A percentile compares a stretch with the other conserved stretches of the same genome.
Conservation (phyloP, 2,888 invertebrate species). For the Pinctada fucata region DNA sequence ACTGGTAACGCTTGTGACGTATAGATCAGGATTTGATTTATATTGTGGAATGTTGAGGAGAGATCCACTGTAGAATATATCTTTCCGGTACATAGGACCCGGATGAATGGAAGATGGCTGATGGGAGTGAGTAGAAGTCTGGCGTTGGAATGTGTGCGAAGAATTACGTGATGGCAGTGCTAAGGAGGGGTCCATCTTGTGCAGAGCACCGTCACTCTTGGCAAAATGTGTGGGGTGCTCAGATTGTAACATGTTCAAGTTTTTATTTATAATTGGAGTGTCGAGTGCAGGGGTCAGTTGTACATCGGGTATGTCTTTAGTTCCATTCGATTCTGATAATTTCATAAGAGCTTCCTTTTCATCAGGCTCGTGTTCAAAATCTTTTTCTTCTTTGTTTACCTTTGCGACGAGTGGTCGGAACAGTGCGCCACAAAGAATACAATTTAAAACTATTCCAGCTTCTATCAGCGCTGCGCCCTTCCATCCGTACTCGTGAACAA, state of each 20-base stretch:
- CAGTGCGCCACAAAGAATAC: conserved; percentile 92
- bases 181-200: conserved; percentile 35
- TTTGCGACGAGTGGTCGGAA: conserved; percentile 83
- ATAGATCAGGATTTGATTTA: conserved; percentile 73
- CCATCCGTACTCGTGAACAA: conserved; percentile 89
- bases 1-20: conserved; percentile 73
- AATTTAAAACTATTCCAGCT: conserved; percentile 90
- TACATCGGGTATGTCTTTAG: conserved; percentile 10
- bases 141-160: conserved; percentile 25
- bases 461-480: conserved; percentile 90
- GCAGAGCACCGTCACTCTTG: conserved; percentile 52
- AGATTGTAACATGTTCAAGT: conserved; percentile 5
- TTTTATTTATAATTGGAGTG: conserved; percentile 6
- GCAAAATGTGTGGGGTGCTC: conserved; percentile 31
- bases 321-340: neutral
- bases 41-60: conserved; percentile 80
- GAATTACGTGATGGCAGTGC: conserved; percentile 25
- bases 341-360: conserved; percentile 44
- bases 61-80: conserved; percentile 92
- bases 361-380: neutral
- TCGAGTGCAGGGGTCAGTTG: conserved; percentile 15
- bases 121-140: conserved; percentile 18
- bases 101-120: neutral
- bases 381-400: conserved; percentile 16
- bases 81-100: conserved; percentile 89